phyloP scores from a whole-genome alignment of 23 tunicate genomes.

The Styela plicata region DNA sequence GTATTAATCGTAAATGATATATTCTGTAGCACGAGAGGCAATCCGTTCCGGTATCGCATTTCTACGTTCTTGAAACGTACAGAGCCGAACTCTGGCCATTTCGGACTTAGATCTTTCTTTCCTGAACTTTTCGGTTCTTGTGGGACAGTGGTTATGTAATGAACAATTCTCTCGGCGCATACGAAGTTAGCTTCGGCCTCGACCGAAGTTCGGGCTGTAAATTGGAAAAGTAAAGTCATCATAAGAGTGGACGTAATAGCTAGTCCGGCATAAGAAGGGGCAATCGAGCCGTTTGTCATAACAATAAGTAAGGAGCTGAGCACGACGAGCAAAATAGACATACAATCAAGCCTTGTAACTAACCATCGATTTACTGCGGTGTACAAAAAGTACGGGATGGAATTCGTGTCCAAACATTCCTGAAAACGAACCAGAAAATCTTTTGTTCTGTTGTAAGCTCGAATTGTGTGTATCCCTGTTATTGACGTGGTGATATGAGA shows the following conservation, averaged over 20 bases:
- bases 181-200: slow-evolving; percentile 76
- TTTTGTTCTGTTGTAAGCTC: slow-evolving; percentile 39
- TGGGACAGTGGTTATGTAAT: slow-evolving; percentile 55
- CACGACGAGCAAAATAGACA: slow-evolving; percentile 36
- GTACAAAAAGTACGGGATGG: slow-evolving; percentile 61
- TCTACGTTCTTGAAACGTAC: slow-evolving; percentile 52
- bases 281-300: slow-evolving; percentile 25
- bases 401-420: slow-evolving; percentile 47
- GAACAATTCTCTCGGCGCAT: slow-evolving; percentile 52
- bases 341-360: slow-evolving; percentile 51
- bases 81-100: slow-evolving; percentile 65
- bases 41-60: slow-evolving; percentile 81
- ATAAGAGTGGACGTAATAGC: slow-evolving; percentile 62
- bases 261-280: slow-evolving; percentile 71
- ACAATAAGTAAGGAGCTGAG: slow-evolving; percentile 46
- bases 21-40: slow-evolving; percentile 65
- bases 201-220: slow-evolving; percentile 49
- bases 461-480: slow-evolving; percentile 59
- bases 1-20: slow-evolving; percentile 45
- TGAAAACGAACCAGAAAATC: slow-evolving; percentile 42
- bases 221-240: slow-evolving; percentile 64
- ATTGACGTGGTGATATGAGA: slow-evolving; percentile 71
- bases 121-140: slow-evolving; percentile 30
- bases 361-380: slow-evolving; percentile 78
- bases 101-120: not conserved